These are phyloP conservation scores for Heterodera carotae DNA, from an alignment of 1,140 invertebrate genomes.

Conservation along the genomic window DNA sequence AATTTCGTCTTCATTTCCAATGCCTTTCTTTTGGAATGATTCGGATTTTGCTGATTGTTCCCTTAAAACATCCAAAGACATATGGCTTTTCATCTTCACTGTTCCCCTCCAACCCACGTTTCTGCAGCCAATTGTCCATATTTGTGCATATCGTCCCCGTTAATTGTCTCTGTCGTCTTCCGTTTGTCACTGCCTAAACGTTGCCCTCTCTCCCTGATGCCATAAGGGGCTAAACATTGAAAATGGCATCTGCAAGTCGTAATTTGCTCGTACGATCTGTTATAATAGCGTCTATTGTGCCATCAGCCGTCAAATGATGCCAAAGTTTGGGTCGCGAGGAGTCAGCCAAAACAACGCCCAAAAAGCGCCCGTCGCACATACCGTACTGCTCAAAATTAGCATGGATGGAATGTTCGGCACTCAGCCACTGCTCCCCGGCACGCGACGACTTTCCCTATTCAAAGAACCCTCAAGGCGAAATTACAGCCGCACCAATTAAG, in stretches of 20 bases:
- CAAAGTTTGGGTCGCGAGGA: constrained; percentile 67
- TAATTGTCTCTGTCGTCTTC: constrained; percentile 44
- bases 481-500: no score
- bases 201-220: constrained; percentile 67
- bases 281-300: constrained; percentile 63
- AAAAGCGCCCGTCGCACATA: constrained; percentile 61
- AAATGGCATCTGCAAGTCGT: no score
- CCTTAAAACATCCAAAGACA: no score
- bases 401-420: constrained; percentile 66
- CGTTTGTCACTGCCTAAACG: constrained; percentile 53
- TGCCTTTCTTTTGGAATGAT: constrained; percentile 55
- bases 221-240: constrained; percentile 68
- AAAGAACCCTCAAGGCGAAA: constrained; percentile 13
- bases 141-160: neutral
- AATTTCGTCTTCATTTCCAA: neutral
- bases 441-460: constrained; percentile 66
- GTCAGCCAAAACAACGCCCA: constrained; percentile 68
- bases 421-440: constrained; percentile 64
- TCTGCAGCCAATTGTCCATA: neutral
- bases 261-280: constrained; percentile 68
- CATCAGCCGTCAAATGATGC: constrained; percentile 47
- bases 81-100: neutral
- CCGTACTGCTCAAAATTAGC: constrained; percentile 69
- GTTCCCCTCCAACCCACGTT: neutral
- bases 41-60: neutral